phyloP scores from a whole-genome alignment of 2,113 vertebrate species.

The Grammomys surdaster region DNA sequence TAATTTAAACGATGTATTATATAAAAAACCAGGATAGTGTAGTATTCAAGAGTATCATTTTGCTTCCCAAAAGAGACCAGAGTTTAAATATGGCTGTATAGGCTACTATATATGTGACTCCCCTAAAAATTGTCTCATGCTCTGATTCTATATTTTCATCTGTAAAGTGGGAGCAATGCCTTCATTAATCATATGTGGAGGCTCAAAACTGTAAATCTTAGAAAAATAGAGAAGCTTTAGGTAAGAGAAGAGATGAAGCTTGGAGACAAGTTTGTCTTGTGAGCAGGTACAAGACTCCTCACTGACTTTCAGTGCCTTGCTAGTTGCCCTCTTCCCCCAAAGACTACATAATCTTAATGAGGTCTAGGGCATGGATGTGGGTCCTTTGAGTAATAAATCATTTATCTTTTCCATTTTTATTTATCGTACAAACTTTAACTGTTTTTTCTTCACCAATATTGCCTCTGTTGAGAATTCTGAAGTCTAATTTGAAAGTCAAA shows the following conservation, averaged over 20 bases:
- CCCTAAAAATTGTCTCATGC: neutral
- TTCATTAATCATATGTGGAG: neutral
- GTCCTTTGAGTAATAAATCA: neutral
- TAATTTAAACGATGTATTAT: neutral
- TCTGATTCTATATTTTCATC: neutral
- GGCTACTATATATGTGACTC: neutral
- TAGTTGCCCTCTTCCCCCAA: neutral
- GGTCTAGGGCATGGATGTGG: neutral
- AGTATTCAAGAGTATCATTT: neutral
- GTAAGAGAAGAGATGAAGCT: neutral
- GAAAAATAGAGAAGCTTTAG: neutral
- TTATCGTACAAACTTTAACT: neutral
- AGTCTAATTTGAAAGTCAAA: neutral
- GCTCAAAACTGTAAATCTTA: neutral
- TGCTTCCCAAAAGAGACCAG: neutral
- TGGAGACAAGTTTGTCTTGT: fast-evolving
- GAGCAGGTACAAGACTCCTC: neutral
- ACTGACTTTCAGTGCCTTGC: neutral
- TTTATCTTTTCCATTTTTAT: neutral
- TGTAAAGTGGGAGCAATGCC: neutral
- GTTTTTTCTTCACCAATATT: neutral
- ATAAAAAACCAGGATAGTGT: fast-evolving
- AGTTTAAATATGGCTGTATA: neutral
- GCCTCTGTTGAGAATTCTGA: neutral
- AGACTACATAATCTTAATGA: neutral